Conservation (phyloP, 1,140 invertebrate species). For the Temnothorax curvispinosus region DNA sequence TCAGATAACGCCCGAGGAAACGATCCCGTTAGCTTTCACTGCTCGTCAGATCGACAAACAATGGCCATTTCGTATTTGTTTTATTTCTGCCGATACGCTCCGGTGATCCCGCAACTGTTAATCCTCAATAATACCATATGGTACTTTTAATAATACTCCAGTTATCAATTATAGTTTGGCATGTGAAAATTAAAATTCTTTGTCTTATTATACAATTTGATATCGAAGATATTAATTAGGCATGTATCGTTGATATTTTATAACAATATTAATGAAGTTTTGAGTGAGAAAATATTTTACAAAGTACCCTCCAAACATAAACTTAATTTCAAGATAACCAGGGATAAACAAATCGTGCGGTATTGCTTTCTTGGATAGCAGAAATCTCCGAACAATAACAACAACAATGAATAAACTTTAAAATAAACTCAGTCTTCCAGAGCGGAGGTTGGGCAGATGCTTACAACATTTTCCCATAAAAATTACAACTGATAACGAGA, state of each 20-base stretch:
- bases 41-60: constrained; percentile 38
- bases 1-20: constrained; percentile 34
- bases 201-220: too few species aligned
- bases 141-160: neutral
- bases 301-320: neutral
- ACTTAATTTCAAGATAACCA: neutral
- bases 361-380: neutral
- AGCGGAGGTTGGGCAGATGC: neutral
- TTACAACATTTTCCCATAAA: neutral
- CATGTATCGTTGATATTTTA: neutral
- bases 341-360: neutral
- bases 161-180: neutral
- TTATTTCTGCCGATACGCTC: constrained; percentile 19
- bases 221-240: too few species aligned
- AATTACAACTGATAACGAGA: neutral
- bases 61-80: constrained; percentile 18
- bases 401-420: constrained; percentile 3
- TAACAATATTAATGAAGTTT: neutral
- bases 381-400: neutral
- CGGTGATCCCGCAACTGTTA: neutral
- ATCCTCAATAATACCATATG: neutral
- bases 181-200: neutral
- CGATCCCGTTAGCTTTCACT: constrained; percentile 29
- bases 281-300: neutral
- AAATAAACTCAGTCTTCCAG: neutral